Base-by-base conservation (phyloP, 2,888 invertebrate species). In the Tetanocera ferruginea region DNA sequence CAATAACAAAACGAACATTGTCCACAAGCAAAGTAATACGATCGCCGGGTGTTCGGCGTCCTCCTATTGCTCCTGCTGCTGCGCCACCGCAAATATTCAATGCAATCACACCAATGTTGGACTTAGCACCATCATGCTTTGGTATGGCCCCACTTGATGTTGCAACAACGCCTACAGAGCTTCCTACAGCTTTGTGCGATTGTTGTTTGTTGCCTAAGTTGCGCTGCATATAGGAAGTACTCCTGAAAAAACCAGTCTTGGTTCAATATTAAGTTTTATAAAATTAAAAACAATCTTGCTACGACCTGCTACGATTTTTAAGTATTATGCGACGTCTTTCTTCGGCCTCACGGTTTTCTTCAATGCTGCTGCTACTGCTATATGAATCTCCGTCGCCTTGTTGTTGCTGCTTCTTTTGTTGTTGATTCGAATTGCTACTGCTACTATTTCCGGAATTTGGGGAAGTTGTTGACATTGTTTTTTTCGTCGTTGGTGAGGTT, bases 21-120 rank as follows among this genome's bases (percentile, higher is more conserved):
- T 99, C 99, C 17, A 99, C 99, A n/a, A 99, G 94, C 71, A 99
- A 92, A 2, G 97, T 97, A 76, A 98, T 95, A 78, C 96, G 91
- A 84, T 96, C 96, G 8, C 87, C 86, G 6, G 87, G 83, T 17
- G 79, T 81, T 9, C 83, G 79, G 9, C 85, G 85, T 3, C 62
- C 64, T 31, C 66, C 75, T n/a, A 25, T 25, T 11, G 55, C 19
- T 28, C 51, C 73, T 23, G 9, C 34, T 11, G 19, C 4, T 43
- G 49, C 28, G 17, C 62, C 73, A 25, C 62, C 28, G 11, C 28
- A 28, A 8, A 64, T 19, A 43, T 51, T 64, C 34, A 31, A 43
- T 11, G 31, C 64, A 28, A 49, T 74, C 9, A 23, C 31, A 17
- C 64, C 74, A 6, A 55, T 25, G n/a, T 34, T 52, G 17, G 37